These are phyloP conservation scores for Pteruthius melanotis DNA, from an alignment of 2,113 vertebrate genomes.

Conservation along the genomic window DNA sequence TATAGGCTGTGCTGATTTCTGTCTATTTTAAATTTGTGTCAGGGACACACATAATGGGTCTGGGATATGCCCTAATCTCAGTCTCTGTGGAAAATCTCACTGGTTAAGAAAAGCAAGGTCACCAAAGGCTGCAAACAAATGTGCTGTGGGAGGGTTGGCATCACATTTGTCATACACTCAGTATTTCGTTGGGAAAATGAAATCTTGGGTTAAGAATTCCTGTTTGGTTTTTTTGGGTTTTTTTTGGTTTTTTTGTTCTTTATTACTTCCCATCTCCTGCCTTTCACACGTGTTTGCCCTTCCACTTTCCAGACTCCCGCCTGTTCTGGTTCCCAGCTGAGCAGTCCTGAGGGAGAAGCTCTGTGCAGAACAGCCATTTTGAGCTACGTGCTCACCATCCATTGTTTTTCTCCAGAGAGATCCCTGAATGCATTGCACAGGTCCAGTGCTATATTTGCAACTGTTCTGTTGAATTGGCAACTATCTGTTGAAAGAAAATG, in stretches of 20 bases:
- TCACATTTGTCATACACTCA: neutral
- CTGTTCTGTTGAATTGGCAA: neutral
- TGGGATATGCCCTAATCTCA: neutral
- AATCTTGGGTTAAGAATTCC: neutral
- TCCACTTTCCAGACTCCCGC: neutral
- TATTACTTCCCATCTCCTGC: neutral
- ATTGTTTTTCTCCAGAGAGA: conserved; percentile 4
- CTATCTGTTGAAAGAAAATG: neutral
- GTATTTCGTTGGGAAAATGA: neutral
- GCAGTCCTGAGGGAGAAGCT: neutral
- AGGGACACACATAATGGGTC: neutral
- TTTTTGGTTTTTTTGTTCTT: neutral
- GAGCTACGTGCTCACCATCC: neutral
- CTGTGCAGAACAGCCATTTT: conserved; percentile 44
- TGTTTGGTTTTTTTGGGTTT: neutral
- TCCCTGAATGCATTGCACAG: neutral
- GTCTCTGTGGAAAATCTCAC: neutral
- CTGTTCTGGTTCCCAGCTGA: neutral
- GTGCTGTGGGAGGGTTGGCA: too few relatives aligned
- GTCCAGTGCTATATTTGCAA: neutral
- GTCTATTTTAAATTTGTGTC: neutral
- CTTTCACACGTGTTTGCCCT: neutral
- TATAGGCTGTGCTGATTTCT: neutral
- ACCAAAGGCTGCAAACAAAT: neutral
- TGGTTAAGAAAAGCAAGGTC: neutral